A percentile compares a stretch with the other conserved stretches of the same genome.
Conservation (phyloP, 2,888 invertebrate genomes). For the Volucella bombylans region DNA sequence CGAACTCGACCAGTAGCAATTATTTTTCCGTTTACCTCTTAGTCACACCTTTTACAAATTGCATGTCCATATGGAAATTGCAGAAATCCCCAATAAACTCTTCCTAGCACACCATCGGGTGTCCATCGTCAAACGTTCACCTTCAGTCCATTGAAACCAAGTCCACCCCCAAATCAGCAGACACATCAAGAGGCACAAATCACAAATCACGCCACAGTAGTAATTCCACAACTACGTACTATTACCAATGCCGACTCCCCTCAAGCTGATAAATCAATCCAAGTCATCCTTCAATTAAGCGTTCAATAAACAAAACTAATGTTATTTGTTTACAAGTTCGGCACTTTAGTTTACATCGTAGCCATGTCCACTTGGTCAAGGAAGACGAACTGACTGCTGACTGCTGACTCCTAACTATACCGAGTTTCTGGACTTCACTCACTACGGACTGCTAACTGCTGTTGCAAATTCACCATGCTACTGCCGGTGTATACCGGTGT, state of each 20-base stretch:
- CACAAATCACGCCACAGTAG: not conserved
- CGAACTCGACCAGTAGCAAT: not conserved
- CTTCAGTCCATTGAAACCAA: no score
- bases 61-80: constrained; percentile 20
- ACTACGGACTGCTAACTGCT: constrained; percentile 14
- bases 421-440: constrained; percentile 6
- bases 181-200: constrained; percentile 32
- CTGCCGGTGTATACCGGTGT: constrained; percentile 5
- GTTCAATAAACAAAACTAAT: constrained; percentile 72
- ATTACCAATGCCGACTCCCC: not conserved
- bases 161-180: constrained; percentile 22
- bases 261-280: constrained; percentile 68
- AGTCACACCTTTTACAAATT: constrained; percentile 46
- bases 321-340: constrained; percentile 72
- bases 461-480: constrained; percentile 29
- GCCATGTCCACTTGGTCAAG: constrained; percentile 54
- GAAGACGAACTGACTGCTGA: constrained; percentile 52
- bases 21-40: constrained; percentile 16
- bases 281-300: constrained; percentile 73
- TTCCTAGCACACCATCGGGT: not conserved
- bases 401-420: constrained; percentile 34
- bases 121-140: no score
- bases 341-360: constrained; percentile 70
- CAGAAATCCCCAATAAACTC: constrained; percentile 34
- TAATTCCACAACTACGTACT: not conserved